Evolutionary conservation across 2,888 invertebrate species (phyloP).

Genomic region (Aspidiotus rigidus): DNA sequence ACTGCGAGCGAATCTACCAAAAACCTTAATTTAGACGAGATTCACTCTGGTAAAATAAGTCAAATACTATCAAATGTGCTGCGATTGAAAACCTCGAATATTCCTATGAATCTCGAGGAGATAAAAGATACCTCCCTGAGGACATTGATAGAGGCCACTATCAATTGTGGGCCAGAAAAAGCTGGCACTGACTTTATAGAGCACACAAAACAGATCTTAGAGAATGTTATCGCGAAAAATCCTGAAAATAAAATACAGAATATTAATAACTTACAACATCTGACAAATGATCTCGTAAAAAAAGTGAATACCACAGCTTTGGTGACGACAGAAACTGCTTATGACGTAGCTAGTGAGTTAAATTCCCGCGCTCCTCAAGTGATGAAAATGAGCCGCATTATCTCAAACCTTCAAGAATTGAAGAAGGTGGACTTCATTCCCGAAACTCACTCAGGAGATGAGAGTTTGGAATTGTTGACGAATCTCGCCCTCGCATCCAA

Average conservation of each 20-base stretch:
- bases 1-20: not conserved
- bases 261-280: conserved; percentile 9
- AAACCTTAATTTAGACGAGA: not conserved
- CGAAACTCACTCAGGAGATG: not conserved
- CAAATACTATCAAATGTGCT: conserved; percentile 8
- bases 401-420: conserved; percentile 39
- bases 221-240: not conserved
- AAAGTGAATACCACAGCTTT: conserved; percentile 41
- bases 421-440: not conserved
- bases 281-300: not conserved
- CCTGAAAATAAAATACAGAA: not conserved
- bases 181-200: not conserved
- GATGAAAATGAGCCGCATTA: conserved; percentile 45
- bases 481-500: conserved; percentile 10
- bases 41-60: not conserved
- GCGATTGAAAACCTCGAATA: not conserved
- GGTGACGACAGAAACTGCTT: conserved; percentile 42
- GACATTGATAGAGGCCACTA: not conserved
- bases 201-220: not conserved
- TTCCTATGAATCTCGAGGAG: not conserved
- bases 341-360: conserved; percentile 41
- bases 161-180: not conserved
- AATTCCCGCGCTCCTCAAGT: conserved; percentile 43
- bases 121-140: not conserved
- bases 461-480: conserved; percentile 10